Evolutionary conservation across 2,888 invertebrate species (phyloP).

Genomic region (Eucera pruinosa): DNA sequence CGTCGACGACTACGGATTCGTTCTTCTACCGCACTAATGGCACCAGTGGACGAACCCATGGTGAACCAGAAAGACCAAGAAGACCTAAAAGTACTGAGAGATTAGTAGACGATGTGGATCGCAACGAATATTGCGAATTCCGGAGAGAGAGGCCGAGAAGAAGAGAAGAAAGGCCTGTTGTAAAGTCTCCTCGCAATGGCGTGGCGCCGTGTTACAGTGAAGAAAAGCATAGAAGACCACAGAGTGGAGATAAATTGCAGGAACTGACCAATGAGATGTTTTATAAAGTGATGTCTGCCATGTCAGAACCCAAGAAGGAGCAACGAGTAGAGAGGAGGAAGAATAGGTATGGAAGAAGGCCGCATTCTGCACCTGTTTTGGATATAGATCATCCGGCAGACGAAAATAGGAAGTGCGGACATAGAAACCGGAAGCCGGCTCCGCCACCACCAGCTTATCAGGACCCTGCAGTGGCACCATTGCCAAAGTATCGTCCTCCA

Average conservation of each 20-base stretch:
- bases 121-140: slow-evolving; percentile 71
- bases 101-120: slow-evolving; percentile 74
- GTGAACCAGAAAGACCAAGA: slow-evolving; percentile 69
- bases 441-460: slow-evolving; percentile 74
- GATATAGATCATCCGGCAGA: slow-evolving; percentile 71
- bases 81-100: slow-evolving; percentile 81
- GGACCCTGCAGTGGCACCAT: slow-evolving; percentile 67
- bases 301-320: slow-evolving; percentile 67
- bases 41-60: slow-evolving; percentile 67
- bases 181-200: slow-evolving; percentile 64
- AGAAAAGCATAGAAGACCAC: slow-evolving; percentile 59
- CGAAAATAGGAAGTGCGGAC: slow-evolving; percentile 68
- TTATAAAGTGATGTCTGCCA: slow-evolving; percentile 75
- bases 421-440: slow-evolving; percentile 71
- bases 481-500: slow-evolving; percentile 69
- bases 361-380: slow-evolving; percentile 80
- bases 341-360: slow-evolving; percentile 72
- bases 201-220: slow-evolving; percentile 40
- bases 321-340: slow-evolving; percentile 64
- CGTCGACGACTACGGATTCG: slow-evolving; percentile 67
- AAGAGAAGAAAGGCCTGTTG: slow-evolving; percentile 46
- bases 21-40: slow-evolving; percentile 77
- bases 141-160: slow-evolving; percentile 57
- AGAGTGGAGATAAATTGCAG: slow-evolving; percentile 58
- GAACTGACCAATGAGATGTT: slow-evolving; percentile 70